Base-by-base conservation (phyloP, 2,888 invertebrate genomes). In the Cryptus armator region DNA sequence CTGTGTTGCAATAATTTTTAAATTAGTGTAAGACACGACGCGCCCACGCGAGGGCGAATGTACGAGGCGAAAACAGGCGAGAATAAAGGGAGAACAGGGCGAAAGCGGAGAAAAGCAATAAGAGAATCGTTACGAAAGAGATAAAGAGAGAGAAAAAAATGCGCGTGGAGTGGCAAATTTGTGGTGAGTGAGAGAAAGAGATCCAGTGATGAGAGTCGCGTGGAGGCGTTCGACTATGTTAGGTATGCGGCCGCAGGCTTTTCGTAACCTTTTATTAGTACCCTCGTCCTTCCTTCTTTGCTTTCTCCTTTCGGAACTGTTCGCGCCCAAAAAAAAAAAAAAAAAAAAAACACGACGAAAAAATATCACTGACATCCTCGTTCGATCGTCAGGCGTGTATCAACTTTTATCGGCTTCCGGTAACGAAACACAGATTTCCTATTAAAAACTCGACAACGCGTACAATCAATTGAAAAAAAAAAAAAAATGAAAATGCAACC, bases 141-240 rank as follows among this genome's bases (percentile, higher is more conserved):
- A 74, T 71, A 24, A 37, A 83, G 46, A 51, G 72, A 32, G 16
- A 74, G 46, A 53, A 56, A 75, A 44, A 62, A 44, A 6, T 12
- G 53, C 37, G 37, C 37, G 12, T 12, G 53, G 48, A 71, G 53
- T 66, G 46, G 19, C 19, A 56, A 78, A 64, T 44, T 51, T 46
- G 74, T 37, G 66, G 46, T 16, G 59, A 71, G 72, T 4, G 46
- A 75, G 53, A 77, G 46, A 19, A 72, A 74, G 56, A 74, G 48
- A 74, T 53, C 16, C 10, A 14, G 81, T 81, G 88, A 89, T 88
- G 88, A 86, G 88, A 90, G 90, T 90, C 91, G 90, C 90, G 91
- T 90, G 90, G 90, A 90, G 90, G 90, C 90, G 91, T 91, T 90
- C 88, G 90, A 90, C 91, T 91, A 91, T 91, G 89, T 88, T 87